A percentile compares a stretch with the other conserved stretches of the same genome.
Conservation (phyloP, 2,797 vertebrate genomes). For the Siniperca obscura region DNA sequence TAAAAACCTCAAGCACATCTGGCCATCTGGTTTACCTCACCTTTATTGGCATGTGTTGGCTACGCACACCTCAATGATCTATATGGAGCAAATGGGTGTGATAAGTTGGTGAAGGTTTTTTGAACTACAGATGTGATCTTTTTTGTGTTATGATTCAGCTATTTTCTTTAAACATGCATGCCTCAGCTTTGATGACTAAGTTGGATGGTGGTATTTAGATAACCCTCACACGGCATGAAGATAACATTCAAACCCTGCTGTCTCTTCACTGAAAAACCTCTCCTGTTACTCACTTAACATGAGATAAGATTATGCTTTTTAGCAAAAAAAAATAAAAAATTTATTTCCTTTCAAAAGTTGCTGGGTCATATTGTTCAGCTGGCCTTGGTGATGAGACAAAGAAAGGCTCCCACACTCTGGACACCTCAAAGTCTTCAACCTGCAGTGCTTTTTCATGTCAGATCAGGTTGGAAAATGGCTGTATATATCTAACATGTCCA, state of each 20-base stretch:
- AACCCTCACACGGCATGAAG: slow-evolving; percentile 52
- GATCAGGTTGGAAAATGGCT: slow-evolving; percentile 68
- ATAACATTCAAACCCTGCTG: slow-evolving; percentile 40
- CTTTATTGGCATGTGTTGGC: slow-evolving; percentile 30
- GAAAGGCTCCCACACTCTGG: slow-evolving; percentile 40
- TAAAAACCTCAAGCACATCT: slow-evolving; percentile 65
- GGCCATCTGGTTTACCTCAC: slow-evolving; percentile 64
- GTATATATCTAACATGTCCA: slow-evolving; percentile 60
- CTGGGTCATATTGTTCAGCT: slow-evolving; percentile 42
- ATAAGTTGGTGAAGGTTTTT: slow-evolving; percentile 1
- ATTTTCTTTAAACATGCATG: slow-evolving; percentile 14
- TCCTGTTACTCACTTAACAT: slow-evolving; percentile 43
- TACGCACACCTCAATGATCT: slow-evolving; percentile 28
- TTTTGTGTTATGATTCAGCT: slow-evolving; percentile 35
- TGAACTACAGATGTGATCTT: slow-evolving; percentile 30
- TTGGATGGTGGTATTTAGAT: slow-evolving; percentile 53
- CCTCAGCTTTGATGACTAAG: slow-evolving; percentile 43
- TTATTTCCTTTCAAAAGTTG: slow-evolving; percentile 30
- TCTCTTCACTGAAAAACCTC: slow-evolving; percentile 38
- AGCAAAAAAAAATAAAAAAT: not conserved
- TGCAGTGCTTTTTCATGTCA: slow-evolving; percentile 68
- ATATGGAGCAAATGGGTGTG: not conserved
- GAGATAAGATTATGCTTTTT: slow-evolving; percentile 59
- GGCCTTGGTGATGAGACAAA: slow-evolving; percentile 29
- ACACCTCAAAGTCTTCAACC: slow-evolving; percentile 60